Base-by-base conservation (phyloP, 2,797 vertebrate species). In the Argyrosomus regius region DNA sequence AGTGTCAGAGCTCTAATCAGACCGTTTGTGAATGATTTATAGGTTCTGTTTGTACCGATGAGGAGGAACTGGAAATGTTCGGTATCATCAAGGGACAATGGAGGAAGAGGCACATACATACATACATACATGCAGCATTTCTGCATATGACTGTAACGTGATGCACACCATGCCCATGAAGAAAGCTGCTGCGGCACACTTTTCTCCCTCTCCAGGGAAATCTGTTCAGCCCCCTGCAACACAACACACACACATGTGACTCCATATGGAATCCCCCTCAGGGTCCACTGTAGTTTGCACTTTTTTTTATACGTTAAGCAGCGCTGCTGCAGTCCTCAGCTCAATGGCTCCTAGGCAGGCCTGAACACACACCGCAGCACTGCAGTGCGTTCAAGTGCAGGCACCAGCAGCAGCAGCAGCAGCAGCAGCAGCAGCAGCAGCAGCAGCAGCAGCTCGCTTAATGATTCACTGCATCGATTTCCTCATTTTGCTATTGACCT, bases 381-480 rank as follows among this genome's bases (percentile, higher is more conserved):
- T 79, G 81, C 83, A 53, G 83, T 6, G 48, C 50, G 63, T 48
- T n/a, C 5, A 26, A 50, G 52, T 14, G 53, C 28, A 69, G 81
- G 35, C 13, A 12, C 2, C 43, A 20, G 62, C 52, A 54, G 80
- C 18, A 72, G 70, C 13, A 11, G 11, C 49, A 20, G 62, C 52
- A 54, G n/a, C n/a, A n/a, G n/a, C n/a, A n/a, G n/a, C n/a, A n/a
- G n/a, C n/a, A n/a, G n/a, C 43, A 20, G 62, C 52, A 54, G 80
- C 18, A 72, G 80, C 18, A 72, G 70, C 53, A 63, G 68, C 17
- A 68, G 68, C 73, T 39, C 20, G 57, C 68, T 72, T 71, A 70
- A 81, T 88, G 87, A 89, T 91, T 87, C 75, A 85, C 78, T 50
- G 58, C 80, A 91, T 91, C 22, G 73, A 93, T 91, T 89, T 88